A percentile compares a stretch with the other conserved stretches of the same genome.
Conservation (phyloP, 2,888 invertebrate genomes). For the Helicoverpa assulta region DNA sequence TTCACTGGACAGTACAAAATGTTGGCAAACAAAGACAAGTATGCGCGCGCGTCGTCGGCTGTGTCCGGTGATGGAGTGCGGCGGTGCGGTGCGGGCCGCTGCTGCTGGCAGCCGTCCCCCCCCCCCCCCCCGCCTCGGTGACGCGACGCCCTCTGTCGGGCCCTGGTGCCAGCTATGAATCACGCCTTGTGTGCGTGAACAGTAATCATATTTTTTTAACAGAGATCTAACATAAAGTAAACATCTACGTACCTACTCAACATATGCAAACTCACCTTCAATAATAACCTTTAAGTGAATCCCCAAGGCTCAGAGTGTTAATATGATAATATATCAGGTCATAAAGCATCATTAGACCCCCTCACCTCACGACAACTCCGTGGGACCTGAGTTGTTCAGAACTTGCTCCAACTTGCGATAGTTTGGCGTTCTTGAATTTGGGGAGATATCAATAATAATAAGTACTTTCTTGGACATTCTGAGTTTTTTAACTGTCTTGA, state of each 20-base stretch:
- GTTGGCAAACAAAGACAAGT: too few species aligned
- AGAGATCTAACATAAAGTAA: not conserved
- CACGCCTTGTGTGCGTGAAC: too few species aligned
- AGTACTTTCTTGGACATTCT: not conserved
- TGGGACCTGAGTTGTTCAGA: constrained; percentile 68
- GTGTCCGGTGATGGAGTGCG: too few species aligned
- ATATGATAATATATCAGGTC: constrained; percentile 78
- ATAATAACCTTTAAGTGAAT: constrained; percentile 15
- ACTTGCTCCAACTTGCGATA: not conserved
- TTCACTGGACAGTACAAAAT: too few species aligned
- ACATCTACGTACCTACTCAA: not conserved
- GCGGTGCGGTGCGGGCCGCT: too few species aligned
- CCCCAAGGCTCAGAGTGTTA: constrained; percentile 59
- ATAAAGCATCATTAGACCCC: constrained; percentile 82
- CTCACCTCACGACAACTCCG: constrained; percentile 43
- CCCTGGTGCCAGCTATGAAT: too few species aligned
- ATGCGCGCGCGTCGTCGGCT: too few species aligned
- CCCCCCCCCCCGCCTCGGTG: too few species aligned
- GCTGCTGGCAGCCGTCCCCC: too few species aligned
- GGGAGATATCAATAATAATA: not conserved
- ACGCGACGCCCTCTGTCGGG: too few species aligned
- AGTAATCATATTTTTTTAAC: too few species aligned
- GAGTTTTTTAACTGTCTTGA: not conserved
- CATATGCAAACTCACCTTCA: not conserved
- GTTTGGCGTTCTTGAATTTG: constrained; percentile 10